Percentiles rank a stretch among this genome's conserved stretches.
Evolutionary conservation across 2,797 vertebrate species (phyloP).

Genomic region (Falco cherrug): DNA sequence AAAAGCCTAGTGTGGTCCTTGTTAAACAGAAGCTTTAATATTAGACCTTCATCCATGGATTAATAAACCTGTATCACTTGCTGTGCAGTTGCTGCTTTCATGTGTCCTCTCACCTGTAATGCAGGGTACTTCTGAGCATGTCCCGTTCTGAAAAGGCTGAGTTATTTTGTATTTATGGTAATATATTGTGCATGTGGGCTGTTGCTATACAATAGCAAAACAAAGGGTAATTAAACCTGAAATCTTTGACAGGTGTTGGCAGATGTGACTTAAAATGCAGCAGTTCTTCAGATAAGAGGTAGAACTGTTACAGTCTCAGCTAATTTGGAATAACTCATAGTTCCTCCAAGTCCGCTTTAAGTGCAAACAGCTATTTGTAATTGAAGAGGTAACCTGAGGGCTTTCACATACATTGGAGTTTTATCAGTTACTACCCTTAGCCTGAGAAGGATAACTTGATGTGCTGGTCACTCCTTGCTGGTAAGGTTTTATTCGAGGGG

Average conservation of each 20-base stretch:
- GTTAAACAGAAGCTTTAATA: neutral
- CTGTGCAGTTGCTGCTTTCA: neutral
- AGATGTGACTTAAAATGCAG: neutral
- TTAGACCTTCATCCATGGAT: neutral
- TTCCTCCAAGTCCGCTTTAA: neutral
- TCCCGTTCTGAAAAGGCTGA: neutral
- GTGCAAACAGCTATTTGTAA: neutral
- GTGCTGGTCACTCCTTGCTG: neutral
- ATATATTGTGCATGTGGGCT: rapidly evolving
- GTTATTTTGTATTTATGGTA: neutral
- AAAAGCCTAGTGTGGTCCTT: neutral
- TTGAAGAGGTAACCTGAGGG: neutral
- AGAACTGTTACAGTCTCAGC: neutral
- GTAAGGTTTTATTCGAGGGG: neutral
- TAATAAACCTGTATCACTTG: neutral
- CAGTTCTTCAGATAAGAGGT: neutral
- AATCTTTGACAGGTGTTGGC: neutral
- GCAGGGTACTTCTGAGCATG: neutral
- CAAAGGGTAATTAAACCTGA: neutral
- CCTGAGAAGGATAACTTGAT: neutral
- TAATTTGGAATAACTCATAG: neutral
- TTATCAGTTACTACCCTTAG: neutral
- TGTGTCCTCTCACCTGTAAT: neutral
- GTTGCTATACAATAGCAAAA: neutral
- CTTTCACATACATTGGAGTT: neutral